Percentiles rank a stretch among this genome's conserved stretches.
Conservation (phyloP, 2,113 vertebrate genomes). For the Trematomus loennbergii region DNA sequence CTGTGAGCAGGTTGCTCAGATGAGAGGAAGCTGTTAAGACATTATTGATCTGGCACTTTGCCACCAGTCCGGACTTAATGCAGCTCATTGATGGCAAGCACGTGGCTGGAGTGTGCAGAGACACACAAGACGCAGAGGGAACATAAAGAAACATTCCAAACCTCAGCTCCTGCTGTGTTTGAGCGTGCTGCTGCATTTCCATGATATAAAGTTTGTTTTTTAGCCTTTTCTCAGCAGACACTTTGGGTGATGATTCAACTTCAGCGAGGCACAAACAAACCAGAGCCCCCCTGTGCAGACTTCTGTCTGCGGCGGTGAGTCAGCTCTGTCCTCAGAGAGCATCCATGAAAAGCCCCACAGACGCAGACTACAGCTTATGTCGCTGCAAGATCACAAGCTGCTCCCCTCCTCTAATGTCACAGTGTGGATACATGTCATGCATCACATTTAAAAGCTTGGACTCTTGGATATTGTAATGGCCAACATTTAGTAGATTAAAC, state of each 20-base stretch:
- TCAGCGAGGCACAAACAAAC: constrained; percentile 46
- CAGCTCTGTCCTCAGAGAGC: constrained; percentile 61
- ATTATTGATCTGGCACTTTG: constrained; percentile 37
- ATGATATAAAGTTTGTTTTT: constrained; percentile 24
- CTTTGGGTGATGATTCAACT: constrained; percentile 45
- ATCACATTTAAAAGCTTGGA: constrained; percentile 3
- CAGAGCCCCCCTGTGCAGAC: constrained; percentile 43
- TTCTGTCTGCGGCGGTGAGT: constrained; percentile 74
- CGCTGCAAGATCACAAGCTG: constrained; percentile 47
- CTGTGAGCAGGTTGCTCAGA: constrained; percentile 9
- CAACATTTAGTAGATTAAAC: neutral
- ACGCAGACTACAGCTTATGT: constrained; percentile 48
- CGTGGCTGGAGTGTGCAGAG: constrained; percentile 19
- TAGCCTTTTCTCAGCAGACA: constrained; percentile 34
- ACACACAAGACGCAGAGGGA: neutral
- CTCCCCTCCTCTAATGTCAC: constrained; percentile 22
- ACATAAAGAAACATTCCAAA: neutral
- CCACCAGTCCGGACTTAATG: constrained; percentile 32
- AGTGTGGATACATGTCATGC: constrained; percentile 14
- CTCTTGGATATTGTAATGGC: neutral
- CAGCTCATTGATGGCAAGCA: constrained; percentile 42
- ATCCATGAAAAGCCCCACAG: constrained; percentile 41
- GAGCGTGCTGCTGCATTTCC: neutral
- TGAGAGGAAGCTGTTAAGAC: constrained; percentile 28
- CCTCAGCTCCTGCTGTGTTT: neutral